Conservation (phyloP, 2,888 invertebrate genomes). For the Criorhina ranunculi region DNA sequence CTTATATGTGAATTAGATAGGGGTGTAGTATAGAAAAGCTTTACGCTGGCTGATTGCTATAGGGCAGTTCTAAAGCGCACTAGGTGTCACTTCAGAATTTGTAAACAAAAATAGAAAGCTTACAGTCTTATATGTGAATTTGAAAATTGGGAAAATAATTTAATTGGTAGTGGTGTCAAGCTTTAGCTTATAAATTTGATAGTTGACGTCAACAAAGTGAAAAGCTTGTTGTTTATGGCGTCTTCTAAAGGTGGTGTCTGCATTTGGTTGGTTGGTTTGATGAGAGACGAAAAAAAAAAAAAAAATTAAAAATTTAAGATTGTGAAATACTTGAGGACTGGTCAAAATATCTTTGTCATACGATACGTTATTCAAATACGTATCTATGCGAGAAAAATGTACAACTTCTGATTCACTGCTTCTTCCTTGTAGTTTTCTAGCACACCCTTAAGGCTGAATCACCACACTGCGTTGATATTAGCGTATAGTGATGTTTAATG, state of each 20-base stretch:
- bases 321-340: too few relatives aligned
- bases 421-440: too few relatives aligned
- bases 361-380: too few relatives aligned
- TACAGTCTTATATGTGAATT: neutral
- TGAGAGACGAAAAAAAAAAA: neutral
- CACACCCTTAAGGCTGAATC: too few relatives aligned
- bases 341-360: too few relatives aligned
- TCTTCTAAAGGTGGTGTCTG: slow-evolving; percentile 42
- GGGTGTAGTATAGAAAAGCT: neutral
- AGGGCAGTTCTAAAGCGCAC: slow-evolving; percentile 34
- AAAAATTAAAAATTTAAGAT: too few relatives aligned
- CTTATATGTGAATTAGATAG: slow-evolving; percentile 33
- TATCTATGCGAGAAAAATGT: too few relatives aligned
- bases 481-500: too few relatives aligned
- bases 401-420: too few relatives aligned
- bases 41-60: slow-evolving; percentile 51
- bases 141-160: slow-evolving; percentile 1
- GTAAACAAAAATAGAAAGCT: slow-evolving; percentile 49
- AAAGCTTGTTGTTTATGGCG: slow-evolving; percentile 1
- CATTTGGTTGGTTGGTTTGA: slow-evolving; percentile 45
- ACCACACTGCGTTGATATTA: too few relatives aligned
- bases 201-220: neutral
- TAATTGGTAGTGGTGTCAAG: slow-evolving; percentile 16
- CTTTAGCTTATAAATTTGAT: neutral
- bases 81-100: neutral